A percentile compares a stretch with the other conserved stretches of the same genome.
These are phyloP conservation scores for Tenthredo notha DNA, from an alignment of 2,888 invertebrate species.

Conservation along the genomic window DNA sequence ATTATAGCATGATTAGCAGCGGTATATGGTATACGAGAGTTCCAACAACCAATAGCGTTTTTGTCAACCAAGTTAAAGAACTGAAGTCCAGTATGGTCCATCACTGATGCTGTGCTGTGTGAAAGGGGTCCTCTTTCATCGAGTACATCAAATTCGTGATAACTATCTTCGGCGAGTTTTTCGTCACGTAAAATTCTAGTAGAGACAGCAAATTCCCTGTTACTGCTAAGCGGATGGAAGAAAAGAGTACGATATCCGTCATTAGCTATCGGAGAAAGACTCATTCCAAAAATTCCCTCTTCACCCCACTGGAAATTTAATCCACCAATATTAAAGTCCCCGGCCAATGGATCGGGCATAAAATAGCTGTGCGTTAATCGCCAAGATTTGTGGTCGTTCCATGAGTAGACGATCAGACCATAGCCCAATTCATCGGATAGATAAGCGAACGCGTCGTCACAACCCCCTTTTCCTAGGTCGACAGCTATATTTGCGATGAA, in stretches of 20 bases:
- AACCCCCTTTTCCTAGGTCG: slow-evolving; percentile 85
- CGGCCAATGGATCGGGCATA: slow-evolving; percentile 89
- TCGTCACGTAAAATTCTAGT: slow-evolving; percentile 87
- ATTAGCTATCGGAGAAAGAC: slow-evolving; percentile 83
- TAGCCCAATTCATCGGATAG: slow-evolving; percentile 91
- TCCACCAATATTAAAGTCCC: slow-evolving; percentile 89
- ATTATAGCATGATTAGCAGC: slow-evolving; percentile 85
- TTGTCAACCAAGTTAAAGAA: slow-evolving; percentile 89
- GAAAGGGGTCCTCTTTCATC: slow-evolving; percentile 84
- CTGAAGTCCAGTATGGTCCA: slow-evolving; percentile 88
- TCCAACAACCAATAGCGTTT: slow-evolving; percentile 92
- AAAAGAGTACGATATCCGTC: slow-evolving; percentile 87
- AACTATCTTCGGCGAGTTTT: slow-evolving; percentile 84
- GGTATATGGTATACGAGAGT: slow-evolving; percentile 83
- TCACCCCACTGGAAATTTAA: slow-evolving; percentile 92
- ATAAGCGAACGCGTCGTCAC: slow-evolving; percentile 89
- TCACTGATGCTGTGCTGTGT: slow-evolving; percentile 87
- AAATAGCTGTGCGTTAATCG: slow-evolving; percentile 89
- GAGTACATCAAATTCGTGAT: slow-evolving; percentile 84
- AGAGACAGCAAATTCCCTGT: slow-evolving; percentile 89
- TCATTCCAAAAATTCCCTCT: slow-evolving; percentile 90
- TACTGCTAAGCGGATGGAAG: slow-evolving; percentile 90
- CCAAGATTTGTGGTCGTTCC: slow-evolving; percentile 89
- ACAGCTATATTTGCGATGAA: slow-evolving; percentile 94
- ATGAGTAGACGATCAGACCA: slow-evolving; percentile 89